phyloP scores from a whole-genome alignment of 1,140 invertebrate species.

The Portunus trituberculatus region DNA sequence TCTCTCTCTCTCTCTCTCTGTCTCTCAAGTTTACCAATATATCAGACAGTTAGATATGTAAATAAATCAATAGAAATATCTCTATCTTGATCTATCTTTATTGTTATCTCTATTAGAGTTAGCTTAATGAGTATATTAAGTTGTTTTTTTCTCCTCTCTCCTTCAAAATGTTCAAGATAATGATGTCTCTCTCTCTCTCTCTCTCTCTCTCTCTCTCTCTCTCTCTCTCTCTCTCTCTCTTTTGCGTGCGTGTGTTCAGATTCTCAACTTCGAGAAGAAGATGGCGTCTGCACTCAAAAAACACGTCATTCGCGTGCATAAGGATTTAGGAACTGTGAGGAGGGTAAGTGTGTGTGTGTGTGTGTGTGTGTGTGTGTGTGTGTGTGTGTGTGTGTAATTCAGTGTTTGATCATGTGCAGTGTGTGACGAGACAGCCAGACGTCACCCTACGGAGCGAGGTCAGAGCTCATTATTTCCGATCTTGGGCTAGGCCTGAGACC shows the following conservation, averaged over 20 bases:
- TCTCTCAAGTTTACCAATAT: no score
- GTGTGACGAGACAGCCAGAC: no score
- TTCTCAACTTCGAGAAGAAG: slow-evolving; percentile 30
- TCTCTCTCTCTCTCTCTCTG: no score
- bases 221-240: background rate
- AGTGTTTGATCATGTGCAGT: no score
- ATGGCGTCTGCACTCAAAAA: slow-evolving; percentile 1
- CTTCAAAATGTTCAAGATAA: no score
- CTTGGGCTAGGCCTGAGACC: no score
- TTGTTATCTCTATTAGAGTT: background rate
- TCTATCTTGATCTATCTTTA: no score
- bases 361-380: no score
- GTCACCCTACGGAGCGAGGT: no score
- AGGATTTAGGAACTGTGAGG: background rate
- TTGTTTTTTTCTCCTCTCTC: background rate
- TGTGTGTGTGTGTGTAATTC: no score
- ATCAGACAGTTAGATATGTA: background rate
- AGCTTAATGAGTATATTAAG: background rate
- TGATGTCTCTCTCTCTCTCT: background rate
- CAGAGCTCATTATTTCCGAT: no score
- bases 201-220: background rate
- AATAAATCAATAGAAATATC: background rate
- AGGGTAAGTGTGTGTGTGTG: background rate
- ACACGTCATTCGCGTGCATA: background rate
- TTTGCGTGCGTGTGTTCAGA: background rate